phyloP scores from a whole-genome alignment of 2,797 vertebrate species.

The Triplophysa bombifrons region DNA sequence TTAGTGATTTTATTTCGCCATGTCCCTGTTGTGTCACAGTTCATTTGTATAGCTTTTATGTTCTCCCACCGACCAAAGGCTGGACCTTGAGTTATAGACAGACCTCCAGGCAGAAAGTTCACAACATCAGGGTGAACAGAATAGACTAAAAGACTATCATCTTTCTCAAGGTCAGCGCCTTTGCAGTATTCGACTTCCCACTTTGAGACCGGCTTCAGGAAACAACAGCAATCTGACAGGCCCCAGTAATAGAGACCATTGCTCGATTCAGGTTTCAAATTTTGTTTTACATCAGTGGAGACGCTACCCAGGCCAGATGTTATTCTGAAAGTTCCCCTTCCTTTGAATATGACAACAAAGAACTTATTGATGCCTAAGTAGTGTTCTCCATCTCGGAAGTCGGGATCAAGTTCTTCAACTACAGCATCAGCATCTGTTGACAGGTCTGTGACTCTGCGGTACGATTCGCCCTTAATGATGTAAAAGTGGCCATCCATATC shows the following conservation, averaged over 20 bases:
- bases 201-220: neutral
- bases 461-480: conserved; percentile 12
- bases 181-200: conserved; percentile 16
- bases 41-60: neutral
- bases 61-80: neutral
- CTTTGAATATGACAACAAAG: conserved; percentile 18
- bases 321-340: neutral
- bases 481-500: neutral
- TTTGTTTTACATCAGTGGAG: neutral
- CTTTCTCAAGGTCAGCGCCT: neutral
- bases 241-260: neutral
- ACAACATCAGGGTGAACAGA: neutral
- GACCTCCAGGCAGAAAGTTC: conserved; percentile 36
- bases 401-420: conserved; percentile 2
- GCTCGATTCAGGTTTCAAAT: neutral
- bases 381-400: conserved; percentile 13
- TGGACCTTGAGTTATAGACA: conserved; percentile 4
- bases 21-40: neutral
- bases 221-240: neutral
- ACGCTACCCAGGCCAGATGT: neutral
- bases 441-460: conserved; percentile 5
- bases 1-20: neutral
- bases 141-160: too few relatives aligned
- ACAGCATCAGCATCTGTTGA: neutral
- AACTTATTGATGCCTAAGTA: neutral